These are phyloP conservation scores for Ptiloglossa arizonensis DNA, from an alignment of 1,140 invertebrate species.

Conservation along the genomic window DNA sequence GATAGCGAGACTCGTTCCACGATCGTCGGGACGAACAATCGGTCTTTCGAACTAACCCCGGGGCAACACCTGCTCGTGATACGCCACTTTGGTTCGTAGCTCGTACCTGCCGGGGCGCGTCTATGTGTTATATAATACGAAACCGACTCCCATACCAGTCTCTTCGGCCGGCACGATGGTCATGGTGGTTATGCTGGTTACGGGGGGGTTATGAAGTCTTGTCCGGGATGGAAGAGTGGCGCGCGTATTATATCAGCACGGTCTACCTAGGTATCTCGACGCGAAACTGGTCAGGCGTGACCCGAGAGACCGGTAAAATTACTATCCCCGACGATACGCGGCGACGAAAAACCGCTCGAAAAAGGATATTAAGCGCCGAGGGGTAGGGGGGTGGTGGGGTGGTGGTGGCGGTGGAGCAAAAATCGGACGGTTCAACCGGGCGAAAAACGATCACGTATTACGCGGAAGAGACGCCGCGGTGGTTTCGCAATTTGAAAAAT, in stretches of 20 bases:
- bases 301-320: constrained; percentile 19
- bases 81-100: constrained; percentile 52
- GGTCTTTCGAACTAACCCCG: too few species aligned
- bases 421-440: not conserved
- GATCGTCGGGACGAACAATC: too few species aligned
- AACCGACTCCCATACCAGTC: constrained; percentile 38
- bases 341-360: not conserved
- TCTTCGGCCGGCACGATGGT: constrained; percentile 20
- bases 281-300: constrained; percentile 35
- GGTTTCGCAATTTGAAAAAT: not conserved
- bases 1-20: too few species aligned
- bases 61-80: constrained; percentile 69
- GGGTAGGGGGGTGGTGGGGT: too few species aligned
- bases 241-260: constrained; percentile 56
- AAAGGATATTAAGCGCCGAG: constrained; percentile 19
- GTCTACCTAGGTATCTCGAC: constrained; percentile 44
- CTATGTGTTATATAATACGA: constrained; percentile 66
- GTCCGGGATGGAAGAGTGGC: constrained; percentile 61
- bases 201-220: constrained; percentile 61
- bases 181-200: constrained; percentile 70
- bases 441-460: not conserved
- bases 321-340: constrained; percentile 1
- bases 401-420: too few species aligned
- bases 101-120: constrained; percentile 49
- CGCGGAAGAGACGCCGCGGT: not conserved